A percentile compares a stretch with the other conserved stretches of the same genome.
These are phyloP conservation scores for Poeciliopsis occidentalis DNA, from an alignment of 2,113 vertebrate species.

Conservation along the genomic window DNA sequence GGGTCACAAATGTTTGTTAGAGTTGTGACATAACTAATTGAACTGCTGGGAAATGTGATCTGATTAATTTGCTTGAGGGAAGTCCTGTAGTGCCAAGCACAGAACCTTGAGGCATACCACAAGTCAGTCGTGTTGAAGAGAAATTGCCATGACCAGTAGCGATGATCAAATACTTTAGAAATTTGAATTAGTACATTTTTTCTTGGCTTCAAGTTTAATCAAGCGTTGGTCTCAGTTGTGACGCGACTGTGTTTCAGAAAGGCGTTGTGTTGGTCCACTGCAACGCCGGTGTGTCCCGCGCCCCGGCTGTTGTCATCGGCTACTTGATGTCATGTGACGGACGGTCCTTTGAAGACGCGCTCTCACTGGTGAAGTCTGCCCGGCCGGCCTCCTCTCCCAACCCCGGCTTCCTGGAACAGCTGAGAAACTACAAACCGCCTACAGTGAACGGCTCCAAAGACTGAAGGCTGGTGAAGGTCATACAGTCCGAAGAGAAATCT, in stretches of 20 bases:
- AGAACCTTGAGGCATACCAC: too few species aligned
- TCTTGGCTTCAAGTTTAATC: neutral
- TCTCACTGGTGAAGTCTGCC: conserved; percentile 87
- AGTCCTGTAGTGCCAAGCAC: too few species aligned
- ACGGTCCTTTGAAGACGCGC: conserved; percentile 85
- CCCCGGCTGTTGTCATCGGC: conserved; percentile 87
- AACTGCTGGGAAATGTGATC: too few species aligned
- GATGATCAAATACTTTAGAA: too few species aligned
- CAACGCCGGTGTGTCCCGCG: conserved; percentile 92
- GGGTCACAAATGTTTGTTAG: too few species aligned
- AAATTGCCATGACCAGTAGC: too few species aligned
- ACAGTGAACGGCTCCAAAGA: conserved; percentile 42
- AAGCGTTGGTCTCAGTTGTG: neutral
- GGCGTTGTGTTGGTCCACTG: conserved; percentile 94
- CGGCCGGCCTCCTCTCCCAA: conserved; percentile 89
- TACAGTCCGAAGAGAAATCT: neutral
- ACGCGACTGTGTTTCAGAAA: conserved; percentile 76
- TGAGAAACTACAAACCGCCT: conserved; percentile 57
- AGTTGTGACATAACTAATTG: too few species aligned
- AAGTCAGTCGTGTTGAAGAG: too few species aligned
- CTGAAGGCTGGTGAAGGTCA: conserved; percentile 4
- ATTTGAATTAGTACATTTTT: too few species aligned
- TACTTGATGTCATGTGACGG: conserved; percentile 91
- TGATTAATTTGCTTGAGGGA: too few species aligned
- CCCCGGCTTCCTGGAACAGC: conserved; percentile 92